Conservation (phyloP, 2,113 vertebrate species). For the Epinephelus moara region DNA sequence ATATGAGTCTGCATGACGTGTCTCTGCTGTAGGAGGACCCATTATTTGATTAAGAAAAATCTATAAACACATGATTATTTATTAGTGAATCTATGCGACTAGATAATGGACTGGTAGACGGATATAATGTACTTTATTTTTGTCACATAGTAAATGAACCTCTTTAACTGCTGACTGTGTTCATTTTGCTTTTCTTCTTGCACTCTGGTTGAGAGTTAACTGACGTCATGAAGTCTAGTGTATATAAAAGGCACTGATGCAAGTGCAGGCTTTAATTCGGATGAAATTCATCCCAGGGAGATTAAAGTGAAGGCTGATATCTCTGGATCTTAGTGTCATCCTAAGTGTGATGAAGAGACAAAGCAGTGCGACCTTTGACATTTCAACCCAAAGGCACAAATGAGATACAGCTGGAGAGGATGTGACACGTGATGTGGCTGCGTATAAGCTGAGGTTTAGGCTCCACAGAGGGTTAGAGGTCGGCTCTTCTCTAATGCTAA, state of each 20-base stretch:
- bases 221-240: constrained; percentile 20
- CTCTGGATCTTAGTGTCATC: constrained; percentile 22
- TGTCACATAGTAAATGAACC: constrained; percentile 10
- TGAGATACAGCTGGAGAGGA: constrained; percentile 56
- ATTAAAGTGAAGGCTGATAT: constrained; percentile 29
- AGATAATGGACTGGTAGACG: constrained; percentile 29
- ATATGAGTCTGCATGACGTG: background rate
- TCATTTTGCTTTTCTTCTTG: background rate
- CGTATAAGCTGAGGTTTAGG: constrained; percentile 50
- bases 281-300: constrained; percentile 30
- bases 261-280: constrained; percentile 18
- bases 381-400: constrained; percentile 53
- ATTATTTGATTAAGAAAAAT: constrained; percentile 56
- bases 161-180: constrained; percentile 34
- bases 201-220: constrained; percentile 1
- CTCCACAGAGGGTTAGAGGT: constrained; percentile 32
- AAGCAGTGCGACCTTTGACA: constrained; percentile 59
- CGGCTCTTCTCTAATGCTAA: constrained; percentile 37
- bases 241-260: constrained; percentile 36
- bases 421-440: constrained; percentile 31
- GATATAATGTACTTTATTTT: constrained; percentile 29
- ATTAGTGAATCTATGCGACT: constrained; percentile 32
- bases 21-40: constrained; percentile 12
- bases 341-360: constrained; percentile 42
- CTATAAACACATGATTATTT: constrained; percentile 46